A percentile compares a stretch with the other conserved stretches of the same genome.
Evolutionary conservation across 1,140 invertebrate species (phyloP).

Genomic region (Marisa cornuarietis): DNA sequence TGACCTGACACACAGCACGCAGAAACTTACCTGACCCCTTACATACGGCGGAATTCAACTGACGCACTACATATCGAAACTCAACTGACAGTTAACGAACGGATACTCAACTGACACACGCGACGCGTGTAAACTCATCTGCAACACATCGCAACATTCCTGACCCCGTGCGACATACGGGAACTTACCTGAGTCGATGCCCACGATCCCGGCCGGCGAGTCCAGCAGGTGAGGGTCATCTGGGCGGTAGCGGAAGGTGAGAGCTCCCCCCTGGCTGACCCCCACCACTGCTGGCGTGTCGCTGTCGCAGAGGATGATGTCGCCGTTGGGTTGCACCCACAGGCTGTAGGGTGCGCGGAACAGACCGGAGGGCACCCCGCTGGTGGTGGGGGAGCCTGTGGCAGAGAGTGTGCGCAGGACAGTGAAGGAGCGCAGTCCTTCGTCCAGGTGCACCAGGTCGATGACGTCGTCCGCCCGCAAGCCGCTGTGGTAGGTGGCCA

Average conservation of each 20-base stretch:
- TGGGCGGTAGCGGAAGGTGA: constrained; percentile 1
- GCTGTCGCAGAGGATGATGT: not conserved
- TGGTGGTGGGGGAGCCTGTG: not conserved
- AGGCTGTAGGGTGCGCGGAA: constrained; percentile 7
- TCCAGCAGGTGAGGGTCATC: constrained; percentile 5
- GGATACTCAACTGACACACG: not conserved
- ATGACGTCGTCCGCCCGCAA: constrained; percentile 11
- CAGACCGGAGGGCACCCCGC: not conserved
- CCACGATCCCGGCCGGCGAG: constrained; percentile 2
- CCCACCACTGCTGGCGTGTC: constrained; percentile 9
- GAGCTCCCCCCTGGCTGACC: not conserved
- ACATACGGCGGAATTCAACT: no score
- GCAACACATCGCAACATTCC: not conserved
- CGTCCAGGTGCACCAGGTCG: constrained; percentile 1
- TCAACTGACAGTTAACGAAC: not conserved
- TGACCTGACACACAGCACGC: no score
- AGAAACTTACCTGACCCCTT: no score
- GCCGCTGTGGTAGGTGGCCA: constrained; percentile 10
- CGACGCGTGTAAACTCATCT: not conserved
- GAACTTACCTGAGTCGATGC: not conserved
- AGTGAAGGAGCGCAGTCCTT: not conserved
- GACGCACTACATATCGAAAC: not conserved
- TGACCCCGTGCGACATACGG: not conserved
- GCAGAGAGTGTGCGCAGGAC: not conserved
- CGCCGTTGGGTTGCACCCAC: not conserved